Evolutionary conservation across 2,113 vertebrate genomes (phyloP), one percentile per base, ranked within the genome.

Genomic region (Aptenodytes patagonicus): DNA sequence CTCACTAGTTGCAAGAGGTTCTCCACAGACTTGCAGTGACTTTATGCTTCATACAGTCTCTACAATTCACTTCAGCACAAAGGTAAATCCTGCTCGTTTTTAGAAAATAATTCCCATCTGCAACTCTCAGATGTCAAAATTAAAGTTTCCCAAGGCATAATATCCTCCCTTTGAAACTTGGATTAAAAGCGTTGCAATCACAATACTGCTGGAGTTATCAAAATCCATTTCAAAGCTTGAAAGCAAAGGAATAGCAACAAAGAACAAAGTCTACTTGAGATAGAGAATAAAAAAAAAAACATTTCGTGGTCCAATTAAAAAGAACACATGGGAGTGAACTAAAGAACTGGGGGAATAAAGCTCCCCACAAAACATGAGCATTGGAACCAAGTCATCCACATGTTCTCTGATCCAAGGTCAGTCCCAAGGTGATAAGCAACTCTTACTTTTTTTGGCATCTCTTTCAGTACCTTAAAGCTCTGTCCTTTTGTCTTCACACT

Each of bases 191-290:
- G 10, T 22, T 76, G 69, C 40, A 46, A 54, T 40, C 58, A 87
- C 86, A 95, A 46, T 89, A 96, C 78, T 93, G 87, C 89, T 89
- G 91, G 93, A 94, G 70, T 94, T 93, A 70, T 11, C 90, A 65
- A 94, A 80, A 87, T 93, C 40, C 91, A 71, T 93, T 92, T 82
- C 52, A 89, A 91, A 93, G 87, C n/a, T 58, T 80, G 54, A 49
- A 69, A 90, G 49, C 20, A 83, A 83, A 83, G 34, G n/a, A 69
- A 83, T 2, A 87, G 70, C 68, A 97, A 91, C 7, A 81, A 29
- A 42, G 83, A 57, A 12, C 46, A 78, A 85, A 83, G 7, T 68
- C 15, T 69, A 21, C 26, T 31, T 61, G 15, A 91, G 19, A 93
- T 13, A 61, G 26, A 64, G 6, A 71, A 90, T 31, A 55, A 52